These are phyloP conservation scores for Spodoptera exigua DNA, from an alignment of 2,888 invertebrate species.

Conservation along the genomic window DNA sequence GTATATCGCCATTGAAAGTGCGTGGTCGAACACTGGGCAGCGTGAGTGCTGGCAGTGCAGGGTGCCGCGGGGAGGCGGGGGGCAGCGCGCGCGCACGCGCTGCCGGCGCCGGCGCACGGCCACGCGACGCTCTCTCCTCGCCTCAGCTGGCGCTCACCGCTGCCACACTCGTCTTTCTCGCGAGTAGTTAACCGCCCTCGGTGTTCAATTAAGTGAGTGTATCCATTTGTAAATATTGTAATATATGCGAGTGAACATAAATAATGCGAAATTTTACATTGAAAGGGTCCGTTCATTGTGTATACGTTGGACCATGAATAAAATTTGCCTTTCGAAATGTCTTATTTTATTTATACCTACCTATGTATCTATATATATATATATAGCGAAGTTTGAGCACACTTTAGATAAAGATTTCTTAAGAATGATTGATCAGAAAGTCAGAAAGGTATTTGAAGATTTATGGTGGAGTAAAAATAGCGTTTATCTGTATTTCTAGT, in stretches of 20 bases:
- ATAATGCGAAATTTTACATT: slow-evolving; percentile 87
- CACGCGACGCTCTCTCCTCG: slow-evolving; percentile 61
- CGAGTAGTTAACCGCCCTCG: slow-evolving; percentile 80
- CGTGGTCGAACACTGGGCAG: slow-evolving; percentile 93
- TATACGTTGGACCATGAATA: slow-evolving; percentile 89
- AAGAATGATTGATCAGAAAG: slow-evolving; percentile 55
- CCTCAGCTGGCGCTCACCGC: slow-evolving; percentile 69
- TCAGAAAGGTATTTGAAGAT: slow-evolving; percentile 70
- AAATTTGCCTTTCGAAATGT: slow-evolving; percentile 85
- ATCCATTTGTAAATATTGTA: slow-evolving; percentile 87
- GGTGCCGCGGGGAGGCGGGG: slow-evolving; percentile 81
- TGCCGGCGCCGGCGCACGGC: slow-evolving; percentile 67
- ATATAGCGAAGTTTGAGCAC: too few relatives aligned
- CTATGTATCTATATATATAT: slow-evolving; percentile 5
- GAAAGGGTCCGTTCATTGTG: slow-evolving; percentile 88
- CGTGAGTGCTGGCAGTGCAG: slow-evolving; percentile 75
- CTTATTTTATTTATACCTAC: slow-evolving; percentile 55
- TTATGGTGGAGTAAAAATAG: slow-evolving; percentile 79
- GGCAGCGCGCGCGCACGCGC: slow-evolving; percentile 77
- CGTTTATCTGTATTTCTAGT: slow-evolving; percentile 87
- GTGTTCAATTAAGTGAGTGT: slow-evolving; percentile 81
- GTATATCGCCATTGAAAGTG: slow-evolving; percentile 95
- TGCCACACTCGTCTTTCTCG: slow-evolving; percentile 77
- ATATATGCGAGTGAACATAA: slow-evolving; percentile 79
- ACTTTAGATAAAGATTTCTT: slow-evolving; percentile 21